Percentiles rank a stretch among this genome's conserved stretches.
Conservation (phyloP, 1,140 invertebrate species). For the Eriosoma lanigerum region DNA sequence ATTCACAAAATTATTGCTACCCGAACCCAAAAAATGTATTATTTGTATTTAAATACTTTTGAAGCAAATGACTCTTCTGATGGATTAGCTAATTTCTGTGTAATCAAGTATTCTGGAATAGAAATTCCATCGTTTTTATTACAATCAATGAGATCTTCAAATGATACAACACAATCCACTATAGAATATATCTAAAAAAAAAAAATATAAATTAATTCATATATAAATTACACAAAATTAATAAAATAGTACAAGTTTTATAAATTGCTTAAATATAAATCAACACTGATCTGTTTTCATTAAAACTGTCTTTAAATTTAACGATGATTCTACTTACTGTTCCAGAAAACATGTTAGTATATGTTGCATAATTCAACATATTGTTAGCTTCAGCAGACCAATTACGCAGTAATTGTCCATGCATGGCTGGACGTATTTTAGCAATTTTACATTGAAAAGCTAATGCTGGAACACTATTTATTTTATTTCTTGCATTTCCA, state of each 20-base stretch:
- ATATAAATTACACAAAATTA: too few relatives aligned
- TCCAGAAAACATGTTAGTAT: slow-evolving; percentile 59
- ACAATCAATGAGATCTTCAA: slow-evolving; percentile 62
- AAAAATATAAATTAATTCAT: slow-evolving; percentile 22
- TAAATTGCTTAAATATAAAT: too few relatives aligned
- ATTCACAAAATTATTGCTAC: too few relatives aligned
- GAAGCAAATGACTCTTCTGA: slow-evolving; percentile 76
- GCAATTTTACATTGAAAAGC: slow-evolving; percentile 73
- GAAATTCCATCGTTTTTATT: neutral
- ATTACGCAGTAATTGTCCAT: slow-evolving; percentile 61
- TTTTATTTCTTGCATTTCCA: slow-evolving; percentile 25
- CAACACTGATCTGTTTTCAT: too few relatives aligned
- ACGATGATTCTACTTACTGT: slow-evolving; percentile 7
- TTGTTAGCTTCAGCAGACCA: slow-evolving; percentile 67
- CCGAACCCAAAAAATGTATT: too few relatives aligned
- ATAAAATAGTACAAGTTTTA: too few relatives aligned
- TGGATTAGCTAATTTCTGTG: slow-evolving; percentile 56
- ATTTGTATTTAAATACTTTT: slow-evolving; percentile 60
- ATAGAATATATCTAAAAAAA: slow-evolving; percentile 75
- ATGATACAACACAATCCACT: slow-evolving; percentile 68
- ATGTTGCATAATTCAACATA: slow-evolving; percentile 60
- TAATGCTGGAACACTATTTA: slow-evolving; percentile 59
- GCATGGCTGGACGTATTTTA: slow-evolving; percentile 67
- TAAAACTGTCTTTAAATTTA: too few relatives aligned
- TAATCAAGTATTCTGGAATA: neutral